A percentile compares a stretch with the other conserved stretches of the same genome.
These are phyloP conservation scores for Cisticola juncidis DNA, from an alignment of 2,113 vertebrate genomes.

Conservation along the genomic window DNA sequence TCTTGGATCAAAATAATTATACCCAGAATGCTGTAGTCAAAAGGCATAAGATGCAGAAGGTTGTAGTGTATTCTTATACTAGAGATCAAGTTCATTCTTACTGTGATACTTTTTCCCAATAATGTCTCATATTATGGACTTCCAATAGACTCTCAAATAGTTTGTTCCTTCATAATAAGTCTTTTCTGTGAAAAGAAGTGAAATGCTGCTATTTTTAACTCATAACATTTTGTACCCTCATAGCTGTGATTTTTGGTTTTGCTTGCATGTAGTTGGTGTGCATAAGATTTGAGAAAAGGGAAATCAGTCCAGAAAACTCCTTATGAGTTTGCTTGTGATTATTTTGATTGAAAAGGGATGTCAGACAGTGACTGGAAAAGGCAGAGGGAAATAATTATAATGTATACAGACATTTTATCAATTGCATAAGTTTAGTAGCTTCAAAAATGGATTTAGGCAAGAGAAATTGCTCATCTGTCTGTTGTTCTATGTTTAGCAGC, in stretches of 20 bases:
- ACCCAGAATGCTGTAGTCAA: neutral
- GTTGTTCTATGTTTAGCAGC: neutral
- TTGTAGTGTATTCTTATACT: neutral
- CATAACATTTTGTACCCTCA: neutral
- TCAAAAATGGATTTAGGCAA: neutral
- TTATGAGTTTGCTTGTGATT: neutral
- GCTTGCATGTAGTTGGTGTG: neutral
- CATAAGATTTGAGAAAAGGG: neutral
- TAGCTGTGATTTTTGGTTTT: neutral
- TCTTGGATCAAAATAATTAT: neutral
- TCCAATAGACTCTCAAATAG: neutral
- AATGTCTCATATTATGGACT: neutral
- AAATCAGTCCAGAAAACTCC: neutral
- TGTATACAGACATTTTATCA: neutral
- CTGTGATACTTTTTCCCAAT: neutral
- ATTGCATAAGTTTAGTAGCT: neutral
- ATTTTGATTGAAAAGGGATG: neutral
- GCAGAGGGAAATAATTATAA: neutral
- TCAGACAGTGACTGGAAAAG: neutral
- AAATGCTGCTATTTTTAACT: neutral
- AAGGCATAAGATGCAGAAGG: neutral
- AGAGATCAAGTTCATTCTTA: neutral
- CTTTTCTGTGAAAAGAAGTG: neutral
- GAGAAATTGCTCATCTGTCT: neutral
- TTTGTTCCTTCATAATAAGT: neutral